phyloP scores from a whole-genome alignment of 2,888 invertebrate genomes.

The Caradrina kadenii region DNA sequence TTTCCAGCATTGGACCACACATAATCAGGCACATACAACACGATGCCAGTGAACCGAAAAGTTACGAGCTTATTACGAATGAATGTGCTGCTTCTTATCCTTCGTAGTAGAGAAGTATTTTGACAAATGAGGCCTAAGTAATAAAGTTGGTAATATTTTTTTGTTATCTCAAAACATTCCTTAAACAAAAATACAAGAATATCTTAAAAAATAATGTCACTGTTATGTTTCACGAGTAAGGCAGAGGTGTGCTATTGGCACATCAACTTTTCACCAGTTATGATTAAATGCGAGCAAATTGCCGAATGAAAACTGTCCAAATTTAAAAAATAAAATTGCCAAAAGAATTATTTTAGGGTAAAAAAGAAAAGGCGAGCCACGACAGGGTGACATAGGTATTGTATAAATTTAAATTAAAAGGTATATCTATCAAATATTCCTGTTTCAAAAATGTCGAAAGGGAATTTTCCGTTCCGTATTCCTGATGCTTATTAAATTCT shows the following conservation, averaged over 20 bases:
- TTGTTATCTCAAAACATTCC: neutral
- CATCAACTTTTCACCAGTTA: too few species aligned
- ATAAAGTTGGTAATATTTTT: neutral
- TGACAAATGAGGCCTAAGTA: conserved; percentile 9
- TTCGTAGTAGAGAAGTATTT: conserved; percentile 2
- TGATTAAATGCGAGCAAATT: too few species aligned
- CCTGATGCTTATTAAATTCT: conserved; percentile 4
- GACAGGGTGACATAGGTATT: too few species aligned
- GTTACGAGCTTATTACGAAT: conserved; percentile 31
- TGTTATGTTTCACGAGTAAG: too few species aligned
- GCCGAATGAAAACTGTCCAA: too few species aligned
- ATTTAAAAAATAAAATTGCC: too few species aligned
- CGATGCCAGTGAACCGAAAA: conserved; percentile 24
- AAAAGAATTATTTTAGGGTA: too few species aligned
- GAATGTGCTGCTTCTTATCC: conserved; percentile 15
- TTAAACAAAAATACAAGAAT: neutral
- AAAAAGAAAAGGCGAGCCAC: too few species aligned
- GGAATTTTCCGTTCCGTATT: neutral
- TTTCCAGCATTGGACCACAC: conserved; percentile 24
- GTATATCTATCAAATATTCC: neutral
- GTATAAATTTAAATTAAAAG: too few species aligned
- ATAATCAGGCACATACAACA: conserved; percentile 43
- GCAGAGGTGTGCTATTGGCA: too few species aligned
- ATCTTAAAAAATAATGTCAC: too few species aligned
- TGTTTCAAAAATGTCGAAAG: neutral